Evolutionary conservation across 2,888 invertebrate genomes (phyloP).

Genomic region (Napeogenes sylphis): DNA sequence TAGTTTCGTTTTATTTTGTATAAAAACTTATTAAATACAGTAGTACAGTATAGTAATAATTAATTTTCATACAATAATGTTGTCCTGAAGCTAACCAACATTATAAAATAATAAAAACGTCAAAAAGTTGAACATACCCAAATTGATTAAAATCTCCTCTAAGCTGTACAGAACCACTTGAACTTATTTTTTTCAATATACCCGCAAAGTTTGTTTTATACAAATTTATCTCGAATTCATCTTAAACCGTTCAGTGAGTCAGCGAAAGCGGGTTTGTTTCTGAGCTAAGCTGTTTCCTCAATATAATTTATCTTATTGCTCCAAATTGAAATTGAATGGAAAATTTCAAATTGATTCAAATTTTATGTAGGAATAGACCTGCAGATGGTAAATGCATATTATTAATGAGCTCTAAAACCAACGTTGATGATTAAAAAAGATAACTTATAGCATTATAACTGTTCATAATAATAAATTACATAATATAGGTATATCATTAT

Average conservation of each 20-base stretch:
- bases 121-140: too few species aligned
- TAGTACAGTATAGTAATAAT: too few species aligned
- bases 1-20: too few species aligned
- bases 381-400: constrained; percentile 1
- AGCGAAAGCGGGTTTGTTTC: constrained; percentile 39
- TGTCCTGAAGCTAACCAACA: too few species aligned
- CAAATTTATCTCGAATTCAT: constrained; percentile 34
- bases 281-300: constrained; percentile 35
- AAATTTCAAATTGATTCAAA: constrained; percentile 11
- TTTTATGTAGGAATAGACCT: background rate
- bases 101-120: too few species aligned
- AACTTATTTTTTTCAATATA: constrained; percentile 1
- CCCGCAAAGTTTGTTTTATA: constrained; percentile 28
- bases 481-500: too few species aligned
- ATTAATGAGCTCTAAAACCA: too few species aligned
- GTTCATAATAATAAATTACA: too few species aligned
- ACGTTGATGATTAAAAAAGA: too few species aligned
- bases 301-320: constrained; percentile 43
- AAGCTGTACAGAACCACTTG: constrained; percentile 15
- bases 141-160: background rate
- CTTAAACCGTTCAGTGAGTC: constrained; percentile 31
- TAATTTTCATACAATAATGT: too few species aligned
- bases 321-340: constrained; percentile 41
- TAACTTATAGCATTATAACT: too few species aligned
- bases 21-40: too few species aligned